These are phyloP conservation scores for Aegypius monachus DNA, from an alignment of 2,113 vertebrate genomes.

Conservation along the genomic window DNA sequence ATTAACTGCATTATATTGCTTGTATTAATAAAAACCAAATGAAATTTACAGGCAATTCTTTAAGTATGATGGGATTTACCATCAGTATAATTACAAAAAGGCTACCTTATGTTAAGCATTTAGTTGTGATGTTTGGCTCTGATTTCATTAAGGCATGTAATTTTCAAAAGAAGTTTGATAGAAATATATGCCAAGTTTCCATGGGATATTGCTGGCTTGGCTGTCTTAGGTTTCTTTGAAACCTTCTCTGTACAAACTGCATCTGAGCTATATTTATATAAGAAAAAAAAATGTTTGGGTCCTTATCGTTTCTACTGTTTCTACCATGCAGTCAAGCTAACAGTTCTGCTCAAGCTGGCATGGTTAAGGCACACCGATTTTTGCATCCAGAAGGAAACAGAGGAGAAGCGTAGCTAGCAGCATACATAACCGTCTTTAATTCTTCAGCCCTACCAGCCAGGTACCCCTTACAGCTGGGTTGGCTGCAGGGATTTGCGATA, in stretches of 20 bases:
- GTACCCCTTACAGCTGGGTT: neutral
- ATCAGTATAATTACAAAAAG: neutral
- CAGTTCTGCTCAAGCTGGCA: neutral
- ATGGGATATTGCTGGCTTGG: neutral
- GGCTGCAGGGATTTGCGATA: neutral
- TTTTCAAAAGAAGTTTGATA: conserved; percentile 13
- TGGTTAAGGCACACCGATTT: neutral
- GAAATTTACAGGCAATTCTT: neutral
- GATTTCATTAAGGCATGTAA: neutral
- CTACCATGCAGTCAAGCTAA: neutral
- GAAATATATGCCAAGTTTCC: neutral
- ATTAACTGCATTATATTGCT: conserved; percentile 4
- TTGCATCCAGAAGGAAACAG: neutral
- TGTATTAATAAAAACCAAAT: conserved; percentile 16
- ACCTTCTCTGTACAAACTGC: neutral
- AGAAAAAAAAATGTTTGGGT: neutral
- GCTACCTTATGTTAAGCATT: neutral
- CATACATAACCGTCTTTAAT: neutral
- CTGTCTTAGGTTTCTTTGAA: conserved; percentile 5
- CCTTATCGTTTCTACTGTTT: neutral
- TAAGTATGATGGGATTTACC: neutral
- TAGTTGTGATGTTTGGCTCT: neutral
- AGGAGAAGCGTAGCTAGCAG: neutral
- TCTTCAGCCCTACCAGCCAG: neutral
- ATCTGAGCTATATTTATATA: neutral